Evolutionary conservation across 2,888 invertebrate genomes (phyloP).

Genomic region (Limenitis arthemis): DNA sequence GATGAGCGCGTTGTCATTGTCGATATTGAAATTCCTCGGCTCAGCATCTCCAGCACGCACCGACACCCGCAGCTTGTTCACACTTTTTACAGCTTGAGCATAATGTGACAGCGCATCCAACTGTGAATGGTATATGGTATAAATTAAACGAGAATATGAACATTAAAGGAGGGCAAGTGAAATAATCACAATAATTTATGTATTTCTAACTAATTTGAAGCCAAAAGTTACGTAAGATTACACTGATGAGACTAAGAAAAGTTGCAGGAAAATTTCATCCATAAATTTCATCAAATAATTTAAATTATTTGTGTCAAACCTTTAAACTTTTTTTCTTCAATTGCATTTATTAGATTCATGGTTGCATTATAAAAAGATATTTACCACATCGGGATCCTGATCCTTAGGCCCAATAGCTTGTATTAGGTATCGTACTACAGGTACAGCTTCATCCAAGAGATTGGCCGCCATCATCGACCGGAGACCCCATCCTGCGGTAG

Average conservation of each 20-base stretch:
- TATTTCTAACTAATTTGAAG: too few relatives aligned
- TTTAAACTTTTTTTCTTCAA: too few relatives aligned
- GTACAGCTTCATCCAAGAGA: conserved; percentile 46
- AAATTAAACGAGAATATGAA: neutral
- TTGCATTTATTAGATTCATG: neutral
- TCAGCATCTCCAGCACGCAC: conserved; percentile 59
- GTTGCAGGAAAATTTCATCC: too few relatives aligned
- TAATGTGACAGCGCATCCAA: conserved; percentile 65
- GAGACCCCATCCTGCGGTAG: conserved; percentile 91
- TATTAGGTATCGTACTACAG: conserved; percentile 52
- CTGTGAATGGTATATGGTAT: conserved; percentile 29
- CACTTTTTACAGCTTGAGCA: conserved; percentile 43
- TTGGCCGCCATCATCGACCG: conserved; percentile 74
- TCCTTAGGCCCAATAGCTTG: conserved; percentile 41
- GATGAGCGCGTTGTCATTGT: conserved; percentile 83
- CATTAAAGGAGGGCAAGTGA: neutral
- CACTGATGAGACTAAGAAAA: too few relatives aligned
- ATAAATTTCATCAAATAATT: too few relatives aligned
- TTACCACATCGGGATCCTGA: conserved; percentile 58
- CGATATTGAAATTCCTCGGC: conserved; percentile 76
- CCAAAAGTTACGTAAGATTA: too few relatives aligned
- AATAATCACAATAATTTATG: too few relatives aligned
- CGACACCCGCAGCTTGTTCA: conserved; percentile 51
- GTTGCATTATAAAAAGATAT: conserved; percentile 1
- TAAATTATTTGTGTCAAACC: too few relatives aligned